Base-by-base conservation (phyloP, 2,888 invertebrate genomes). In the Archips crataeganus region DNA sequence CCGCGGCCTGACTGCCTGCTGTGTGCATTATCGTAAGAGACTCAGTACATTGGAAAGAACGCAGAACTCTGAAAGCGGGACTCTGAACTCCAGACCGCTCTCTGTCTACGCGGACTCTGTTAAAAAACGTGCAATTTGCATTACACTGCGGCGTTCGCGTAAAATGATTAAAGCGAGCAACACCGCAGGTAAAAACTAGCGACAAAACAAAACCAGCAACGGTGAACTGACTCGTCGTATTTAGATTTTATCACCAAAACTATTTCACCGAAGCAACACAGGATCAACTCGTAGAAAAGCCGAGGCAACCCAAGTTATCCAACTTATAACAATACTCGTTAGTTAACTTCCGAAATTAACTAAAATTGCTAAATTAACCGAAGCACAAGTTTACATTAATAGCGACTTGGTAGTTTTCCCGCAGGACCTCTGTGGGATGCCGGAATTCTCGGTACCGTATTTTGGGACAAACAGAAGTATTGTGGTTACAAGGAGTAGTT, bases 301-400 rank as follows among this genome's bases (percentile, higher is more conserved):
- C 45, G 39, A 34, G 4, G 47, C 47, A 68, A 73, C 59, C 64
- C 34, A 23, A 63, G 63, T 73, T 70, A 65, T n/a, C 65, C 15
- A 74, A 74, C 65, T 65, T 65, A 68, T 32, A 73, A 69, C 73
- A 74, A 57, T 67, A 32, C 54, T 57, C 45, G 54, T 67, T 67
- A 57, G 45, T 32, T 54, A 67, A 74, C 63, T 63, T 63, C 45
- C 36, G 54, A 34, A 60, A 74, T 74, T 74, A 74, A 70, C 74
- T 70, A 64, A 60, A 74, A 70, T 74, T 74, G 74, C 74, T 61
- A 74, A 74, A 74, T 74, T 74, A 70, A 74, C 69, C 69, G 60
- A 73, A 64, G 74, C 49, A 9, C 69, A 74, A 74, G 74, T 74
- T 74, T 70, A 69, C 51, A 51, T 64, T 70, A 70, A 68, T 63